phyloP scores from a whole-genome alignment of 2,113 vertebrate species.

The Psammodynastes pulverulentus region DNA sequence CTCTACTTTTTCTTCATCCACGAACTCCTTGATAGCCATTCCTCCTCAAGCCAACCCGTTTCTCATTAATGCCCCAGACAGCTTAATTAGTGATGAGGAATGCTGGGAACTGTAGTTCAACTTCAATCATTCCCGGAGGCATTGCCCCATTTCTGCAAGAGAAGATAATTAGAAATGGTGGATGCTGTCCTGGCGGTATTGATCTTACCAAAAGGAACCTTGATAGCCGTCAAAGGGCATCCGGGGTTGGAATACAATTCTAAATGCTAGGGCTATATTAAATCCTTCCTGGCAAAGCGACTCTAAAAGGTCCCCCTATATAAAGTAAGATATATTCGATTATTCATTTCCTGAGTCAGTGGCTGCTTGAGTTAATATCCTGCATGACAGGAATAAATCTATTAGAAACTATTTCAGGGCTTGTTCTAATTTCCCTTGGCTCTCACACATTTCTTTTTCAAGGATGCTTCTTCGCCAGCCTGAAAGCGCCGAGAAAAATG shows the following conservation, averaged over 20 bases:
- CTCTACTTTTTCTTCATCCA: not conserved
- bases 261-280: not conserved
- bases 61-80: not conserved
- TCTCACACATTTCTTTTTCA: slow-evolving; percentile 4
- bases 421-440: slow-evolving; percentile 1
- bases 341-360: slow-evolving; percentile 15
- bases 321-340: not conserved
- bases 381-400: not conserved
- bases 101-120: not conserved
- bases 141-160: not conserved
- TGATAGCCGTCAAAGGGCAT: not conserved
- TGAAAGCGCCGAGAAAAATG: not conserved
- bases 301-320: not conserved
- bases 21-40: not conserved
- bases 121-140: not conserved
- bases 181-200: not conserved
- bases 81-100: not conserved
- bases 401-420: not conserved
- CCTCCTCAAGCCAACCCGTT: not conserved
- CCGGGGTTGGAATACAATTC: not conserved
- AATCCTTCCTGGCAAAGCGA: not conserved
- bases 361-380: not conserved
- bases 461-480: not conserved
- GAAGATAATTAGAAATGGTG: not conserved
- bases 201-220: not conserved